phyloP scores from a whole-genome alignment of 2,113 vertebrate genomes.

The Sminthopsis crassicaudata region DNA sequence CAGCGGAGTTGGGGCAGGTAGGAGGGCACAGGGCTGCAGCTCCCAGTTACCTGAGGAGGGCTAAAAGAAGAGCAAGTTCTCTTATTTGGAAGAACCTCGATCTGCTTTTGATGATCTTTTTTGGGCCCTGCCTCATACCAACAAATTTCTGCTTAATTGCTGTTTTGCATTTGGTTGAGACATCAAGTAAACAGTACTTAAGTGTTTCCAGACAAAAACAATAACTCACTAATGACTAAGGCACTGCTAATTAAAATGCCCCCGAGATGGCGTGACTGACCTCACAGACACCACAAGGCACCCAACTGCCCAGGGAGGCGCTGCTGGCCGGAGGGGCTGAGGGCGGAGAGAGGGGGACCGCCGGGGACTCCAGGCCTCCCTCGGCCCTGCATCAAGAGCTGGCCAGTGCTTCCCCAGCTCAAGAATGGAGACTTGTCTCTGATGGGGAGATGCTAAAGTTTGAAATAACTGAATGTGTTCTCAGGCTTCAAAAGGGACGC shows the following conservation, averaged over 20 bases:
- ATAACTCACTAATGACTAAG: slow-evolving; percentile 83
- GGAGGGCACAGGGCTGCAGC: neutral
- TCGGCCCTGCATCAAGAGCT: neutral
- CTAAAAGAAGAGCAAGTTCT: slow-evolving; percentile 3
- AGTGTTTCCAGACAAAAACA: slow-evolving; percentile 83
- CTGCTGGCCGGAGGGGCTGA: neutral
- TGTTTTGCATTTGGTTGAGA: slow-evolving; percentile 80
- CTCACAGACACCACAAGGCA: slow-evolving; percentile 54
- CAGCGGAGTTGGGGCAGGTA: slow-evolving; percentile 19
- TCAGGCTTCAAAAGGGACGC: neutral
- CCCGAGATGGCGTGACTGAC: slow-evolving; percentile 70
- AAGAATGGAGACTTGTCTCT: neutral
- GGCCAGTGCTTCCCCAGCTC: slow-evolving; percentile 3
- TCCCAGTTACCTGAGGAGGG: neutral
- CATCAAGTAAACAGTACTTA: slow-evolving; percentile 80
- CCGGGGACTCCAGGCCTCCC: neutral
- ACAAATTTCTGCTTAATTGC: slow-evolving; percentile 82
- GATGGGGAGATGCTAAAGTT: neutral
- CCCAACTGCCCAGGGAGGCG: neutral
- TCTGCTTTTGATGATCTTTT: slow-evolving; percentile 62
- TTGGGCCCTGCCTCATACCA: slow-evolving; percentile 67
- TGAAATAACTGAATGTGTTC: too few relatives aligned
- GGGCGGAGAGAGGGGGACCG: neutral
- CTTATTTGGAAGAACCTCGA: slow-evolving; percentile 51
- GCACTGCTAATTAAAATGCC: slow-evolving; percentile 80